Evolutionary conservation across 2,113 vertebrate species (phyloP), one percentile per base, ranked within the genome.

Genomic region (Xenopus laevis): DNA sequence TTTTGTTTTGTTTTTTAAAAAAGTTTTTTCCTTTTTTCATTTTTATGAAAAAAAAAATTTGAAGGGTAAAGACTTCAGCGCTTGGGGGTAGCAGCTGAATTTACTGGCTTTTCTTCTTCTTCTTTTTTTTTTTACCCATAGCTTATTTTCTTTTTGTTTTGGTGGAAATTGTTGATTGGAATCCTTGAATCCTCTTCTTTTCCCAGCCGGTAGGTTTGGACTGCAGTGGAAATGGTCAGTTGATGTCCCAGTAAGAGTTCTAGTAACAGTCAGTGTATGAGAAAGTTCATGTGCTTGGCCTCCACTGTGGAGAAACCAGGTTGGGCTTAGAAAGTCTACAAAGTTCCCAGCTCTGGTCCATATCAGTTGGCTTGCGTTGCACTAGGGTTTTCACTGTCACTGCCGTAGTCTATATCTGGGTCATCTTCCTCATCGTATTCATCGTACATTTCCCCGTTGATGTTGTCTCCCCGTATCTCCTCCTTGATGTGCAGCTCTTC

Each of bases 191-290:
- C n/a, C 71, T 50, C 79, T 80, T 88, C 89, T 84, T 83, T 82
- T 87, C 79, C 79, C 81, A 86, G 84, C 87, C 79, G 80, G 15
- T 16, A 1, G 53, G 53, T 16, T 82, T 80, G 88, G 89, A 91
- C 89, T 88, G 82, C 87, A 88, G 85, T 92, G 88, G 88, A n/a
- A 87, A 88, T 89, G 84, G 88, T 93, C 91, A 86, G 91, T 90
- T 82, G 88, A 88, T 87, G 90, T 92, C 86, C 81, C 88, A 89
- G 90, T 91, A 93, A 91, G 87, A 92, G 90, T 92, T 92, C 91
- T 89, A 94, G 94, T 97, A 97, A 98, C 96, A 98, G 95, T 98
- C 95, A 94, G 92, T 94, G 92, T 95, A 92, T 90, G 92, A 94
- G 93, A 93, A 89, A 89, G 91, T 92, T 91, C 90, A 91, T 96